A percentile compares a stretch with the other conserved stretches of the same genome.
Conservation (phyloP, 2,113 vertebrate genomes). For the Brachypodius melanocephalos region DNA sequence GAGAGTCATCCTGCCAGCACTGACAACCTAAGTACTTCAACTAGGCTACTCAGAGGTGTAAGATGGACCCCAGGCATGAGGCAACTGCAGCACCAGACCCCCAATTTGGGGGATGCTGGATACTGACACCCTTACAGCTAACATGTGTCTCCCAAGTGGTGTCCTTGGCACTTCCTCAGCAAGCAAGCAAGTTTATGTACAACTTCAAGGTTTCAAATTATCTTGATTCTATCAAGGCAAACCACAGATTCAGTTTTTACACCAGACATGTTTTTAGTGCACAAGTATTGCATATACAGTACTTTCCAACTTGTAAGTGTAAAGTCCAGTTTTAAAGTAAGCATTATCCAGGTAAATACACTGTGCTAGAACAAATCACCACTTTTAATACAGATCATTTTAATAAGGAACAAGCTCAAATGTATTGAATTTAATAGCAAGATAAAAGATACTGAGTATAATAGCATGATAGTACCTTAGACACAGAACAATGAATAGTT, state of each 20-base stretch:
- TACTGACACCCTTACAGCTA: background rate
- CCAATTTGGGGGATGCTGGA: background rate
- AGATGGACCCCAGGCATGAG: background rate
- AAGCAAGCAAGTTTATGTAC: background rate
- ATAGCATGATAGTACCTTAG: background rate
- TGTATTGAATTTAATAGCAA: background rate
- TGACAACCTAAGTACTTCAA: conserved; percentile 5
- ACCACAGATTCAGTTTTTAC: background rate
- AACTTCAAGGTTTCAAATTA: background rate
- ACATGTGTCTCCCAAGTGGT: background rate
- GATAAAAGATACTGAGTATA: background rate
- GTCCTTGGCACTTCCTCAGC: background rate
- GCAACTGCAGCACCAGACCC: background rate
- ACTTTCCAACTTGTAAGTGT: background rate
- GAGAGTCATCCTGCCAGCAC: background rate
- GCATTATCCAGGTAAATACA: background rate
- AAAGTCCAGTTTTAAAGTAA: background rate
- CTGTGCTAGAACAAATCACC: background rate
- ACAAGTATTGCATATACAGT: background rate
- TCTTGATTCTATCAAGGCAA: background rate
- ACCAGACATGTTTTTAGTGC: background rate
- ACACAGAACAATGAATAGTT: background rate
- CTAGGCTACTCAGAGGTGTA: background rate
- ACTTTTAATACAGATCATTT: background rate
- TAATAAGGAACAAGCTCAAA: background rate